Conservation (phyloP, 2,888 invertebrate species). For the Copidosoma aretas region DNA sequence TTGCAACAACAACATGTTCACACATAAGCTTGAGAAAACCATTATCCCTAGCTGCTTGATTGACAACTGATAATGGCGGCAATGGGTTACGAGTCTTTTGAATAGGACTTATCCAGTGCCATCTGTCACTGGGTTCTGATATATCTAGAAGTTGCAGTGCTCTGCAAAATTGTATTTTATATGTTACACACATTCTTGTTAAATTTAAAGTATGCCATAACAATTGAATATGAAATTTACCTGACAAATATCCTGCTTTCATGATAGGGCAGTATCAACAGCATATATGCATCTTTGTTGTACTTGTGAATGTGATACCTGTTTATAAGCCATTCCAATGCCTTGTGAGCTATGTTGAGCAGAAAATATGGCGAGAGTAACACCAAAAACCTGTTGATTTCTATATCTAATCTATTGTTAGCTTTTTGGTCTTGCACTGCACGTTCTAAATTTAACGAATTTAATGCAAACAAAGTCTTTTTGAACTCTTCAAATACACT, state of each 20-base stretch:
- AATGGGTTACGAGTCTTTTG: slow-evolving; percentile 80
- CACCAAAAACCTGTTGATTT: slow-evolving; percentile 80
- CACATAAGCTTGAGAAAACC: slow-evolving; percentile 72
- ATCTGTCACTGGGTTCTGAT: slow-evolving; percentile 68
- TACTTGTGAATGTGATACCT: slow-evolving; percentile 88
- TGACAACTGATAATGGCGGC: slow-evolving; percentile 75
- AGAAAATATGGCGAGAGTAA: slow-evolving; percentile 88
- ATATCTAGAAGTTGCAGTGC: slow-evolving; percentile 79
- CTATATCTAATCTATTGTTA: slow-evolving; percentile 77
- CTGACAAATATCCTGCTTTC: slow-evolving; percentile 88
- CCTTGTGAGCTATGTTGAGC: slow-evolving; percentile 83
- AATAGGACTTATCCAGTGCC: slow-evolving; percentile 78
- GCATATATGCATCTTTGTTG: slow-evolving; percentile 82
- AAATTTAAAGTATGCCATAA: neutral
- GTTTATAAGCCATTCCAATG: slow-evolving; percentile 93
- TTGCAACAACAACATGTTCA: slow-evolving; percentile 66
- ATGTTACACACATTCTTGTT: neutral
- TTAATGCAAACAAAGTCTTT: slow-evolving; percentile 76
- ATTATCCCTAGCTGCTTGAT: slow-evolving; percentile 72
- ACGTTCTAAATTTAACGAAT: slow-evolving; percentile 81
- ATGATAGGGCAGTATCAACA: slow-evolving; percentile 89
- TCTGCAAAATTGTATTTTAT: slow-evolving; percentile 49
- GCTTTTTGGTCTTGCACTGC: slow-evolving; percentile 76
- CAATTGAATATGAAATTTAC: slow-evolving; percentile 46
- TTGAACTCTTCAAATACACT: slow-evolving; percentile 76